Evolutionary conservation across 2,888 invertebrate genomes (phyloP), one percentile per base, ranked within the genome.

Genomic region (Oeneis ivallda): DNA sequence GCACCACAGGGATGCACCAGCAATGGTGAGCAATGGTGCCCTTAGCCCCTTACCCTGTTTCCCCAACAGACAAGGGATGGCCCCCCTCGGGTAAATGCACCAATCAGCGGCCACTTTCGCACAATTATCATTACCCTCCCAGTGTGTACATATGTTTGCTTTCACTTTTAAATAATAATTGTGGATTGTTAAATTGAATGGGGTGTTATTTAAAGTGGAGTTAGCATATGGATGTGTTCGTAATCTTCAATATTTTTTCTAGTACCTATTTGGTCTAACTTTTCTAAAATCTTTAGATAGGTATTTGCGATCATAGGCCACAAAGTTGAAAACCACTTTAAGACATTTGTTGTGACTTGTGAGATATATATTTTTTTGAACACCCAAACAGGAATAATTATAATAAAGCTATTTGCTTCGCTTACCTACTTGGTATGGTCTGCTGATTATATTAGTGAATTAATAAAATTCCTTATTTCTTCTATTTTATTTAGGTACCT

Each of bases 111-210:
- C 60, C 65, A 52, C 49, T 63, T 79, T 70, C 76, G 72, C 76
- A 78, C 75, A 71, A 72, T 69, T 70, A 70, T 71, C 73, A 80
- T 80, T 79, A 79, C 90, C 89, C 89, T 82, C 68, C 71, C 77
- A 72, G 73, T 67, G 69, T 77, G 79, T 86, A 89, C 91, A 90
- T 91, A 90, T 89, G 89, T 85, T 87, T 79, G 81, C 82, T 83
- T 86, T 89, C 87, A 86, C 83, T 79, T 84, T 81, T 76, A 87
- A 90, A 89, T 89, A 89, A 89, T 88, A 87, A 88, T 87, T 84
- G 81, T 81, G 76, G 76, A 83, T 79, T 81, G 78, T 77, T 70
- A 79, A 83, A 84, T 85, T 83, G 80, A 84, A 83, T 82, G 80
- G 87, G 88, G 88, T 80, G 78, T 65, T 68, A 65, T 68, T 68